Base-by-base conservation (phyloP, 2,888 invertebrate genomes). In the Anthrax anthrax region DNA sequence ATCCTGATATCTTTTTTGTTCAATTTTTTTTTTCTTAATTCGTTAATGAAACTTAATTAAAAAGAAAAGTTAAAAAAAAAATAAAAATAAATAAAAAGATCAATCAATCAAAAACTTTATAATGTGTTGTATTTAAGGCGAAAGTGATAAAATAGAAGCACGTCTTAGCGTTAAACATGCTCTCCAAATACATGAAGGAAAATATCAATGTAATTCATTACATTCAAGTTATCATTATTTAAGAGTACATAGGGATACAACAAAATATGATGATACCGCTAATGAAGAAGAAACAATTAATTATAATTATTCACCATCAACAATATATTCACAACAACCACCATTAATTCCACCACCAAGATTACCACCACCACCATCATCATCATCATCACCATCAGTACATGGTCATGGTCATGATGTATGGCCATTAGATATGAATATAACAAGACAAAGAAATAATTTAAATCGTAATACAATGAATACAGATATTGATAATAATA, bases 121-220 rank as follows among this genome's bases (percentile, higher is more conserved):
- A 40, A 34, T 17, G 14, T n/a, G 32, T 41, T 43, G 44, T 38
- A 42, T 52, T 53, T 48, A 60, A 67, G 67, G 67, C 57, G 64
- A 67, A 55, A 58, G 57, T 50, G 62, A 67, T 55, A 66, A 63
- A 59, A 65, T 67, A 48, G 65, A 67, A 57, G 67, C 67, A 43
- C 62, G 61, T 47, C 55, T 68, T 23, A 61, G 58, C 44, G 68
- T 68, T 50, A 61, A 62, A 38, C 65, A 62, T 43, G 68, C 68
- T 8, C 54, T 65, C 3, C 61, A 62, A 55, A 64, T 60, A 43
- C 68, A 68, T 53, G 63, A 63, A 50, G 68, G 68, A 41, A 59
- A 58, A 46, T 68, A 68, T 56, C 62, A 65, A 56, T 68, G 68
- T 55, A 68, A 65, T 51, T 51, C 56, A 46, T 54, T 56, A 38